A percentile compares a stretch with the other conserved stretches of the same genome.
phyloP scores from a whole-genome alignment of 2,797 vertebrate species.

The Anableps anableps region DNA sequence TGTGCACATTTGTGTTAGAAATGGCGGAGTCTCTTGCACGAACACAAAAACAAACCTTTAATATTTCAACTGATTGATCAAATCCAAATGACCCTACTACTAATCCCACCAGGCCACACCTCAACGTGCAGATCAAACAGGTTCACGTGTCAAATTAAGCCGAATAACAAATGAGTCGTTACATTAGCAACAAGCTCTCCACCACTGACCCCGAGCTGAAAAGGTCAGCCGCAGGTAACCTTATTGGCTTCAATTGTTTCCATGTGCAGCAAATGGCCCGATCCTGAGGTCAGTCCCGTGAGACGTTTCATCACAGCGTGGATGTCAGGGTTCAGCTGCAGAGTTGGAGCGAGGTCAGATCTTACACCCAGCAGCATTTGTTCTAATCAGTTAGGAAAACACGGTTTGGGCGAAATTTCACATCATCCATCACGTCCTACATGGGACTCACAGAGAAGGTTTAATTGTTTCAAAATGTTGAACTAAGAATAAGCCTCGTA shows the following conservation, averaged over 20 bases:
- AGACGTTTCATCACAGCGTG: slow-evolving; percentile 25
- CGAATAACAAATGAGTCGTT: slow-evolving; percentile 17
- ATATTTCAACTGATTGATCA: neutral
- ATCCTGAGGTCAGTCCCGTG: slow-evolving; percentile 55
- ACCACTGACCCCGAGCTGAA: slow-evolving; percentile 49
- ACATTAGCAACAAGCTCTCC: slow-evolving; percentile 32
- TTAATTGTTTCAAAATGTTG: neutral
- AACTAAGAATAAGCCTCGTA: neutral
- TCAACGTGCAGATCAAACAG: neutral
- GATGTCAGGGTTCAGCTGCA: slow-evolving; percentile 36
- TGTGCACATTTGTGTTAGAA: neutral
- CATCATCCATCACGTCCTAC: slow-evolving; percentile 10
- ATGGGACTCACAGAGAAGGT: neutral
- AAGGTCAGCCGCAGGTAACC: slow-evolving; percentile 62
- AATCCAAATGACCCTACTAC: neutral
- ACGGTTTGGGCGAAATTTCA: slow-evolving; percentile 7
- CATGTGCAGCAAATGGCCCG: slow-evolving; percentile 41
- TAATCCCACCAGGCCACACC: neutral
- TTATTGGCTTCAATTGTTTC: slow-evolving; percentile 65
- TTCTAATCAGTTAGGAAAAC: slow-evolving; percentile 62
- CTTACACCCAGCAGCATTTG: slow-evolving; percentile 33
- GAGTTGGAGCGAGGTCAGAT: slow-evolving; percentile 24
- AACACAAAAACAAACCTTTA: slow-evolving; percentile 12
- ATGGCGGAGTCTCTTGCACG: neutral
- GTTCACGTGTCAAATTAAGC: neutral